These are phyloP conservation scores for Menidia beryllina DNA, from an alignment of 2,113 vertebrate species.

Conservation along the genomic window DNA sequence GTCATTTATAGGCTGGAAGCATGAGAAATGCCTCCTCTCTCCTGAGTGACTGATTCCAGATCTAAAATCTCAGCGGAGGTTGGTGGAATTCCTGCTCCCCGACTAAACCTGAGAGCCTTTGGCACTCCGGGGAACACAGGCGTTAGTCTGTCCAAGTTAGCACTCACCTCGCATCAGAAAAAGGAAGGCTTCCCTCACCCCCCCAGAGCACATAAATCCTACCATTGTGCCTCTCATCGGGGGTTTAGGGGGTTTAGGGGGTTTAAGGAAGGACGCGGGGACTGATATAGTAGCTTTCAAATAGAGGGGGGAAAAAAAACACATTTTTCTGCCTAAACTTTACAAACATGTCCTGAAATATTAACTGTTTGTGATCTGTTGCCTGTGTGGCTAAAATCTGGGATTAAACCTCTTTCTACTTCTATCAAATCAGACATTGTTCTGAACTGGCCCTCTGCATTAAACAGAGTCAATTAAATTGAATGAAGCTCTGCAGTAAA, in stretches of 20 bases:
- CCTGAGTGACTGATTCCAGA: conserved; percentile 1
- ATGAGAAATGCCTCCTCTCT: neutral
- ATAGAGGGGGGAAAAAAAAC: conserved; percentile 14
- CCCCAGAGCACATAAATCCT: conserved; percentile 62
- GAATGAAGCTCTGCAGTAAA: too few relatives aligned
- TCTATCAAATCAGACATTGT: too few relatives aligned
- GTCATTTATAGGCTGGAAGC: too few relatives aligned
- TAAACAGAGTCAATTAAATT: too few relatives aligned
- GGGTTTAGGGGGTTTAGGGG: conserved; percentile 46
- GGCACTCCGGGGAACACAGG: conserved; percentile 38
- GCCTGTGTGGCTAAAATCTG: too few relatives aligned
- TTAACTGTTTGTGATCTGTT: too few relatives aligned
- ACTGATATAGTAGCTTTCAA: conserved; percentile 11
- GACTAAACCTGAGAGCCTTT: conserved; percentile 27
- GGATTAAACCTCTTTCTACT: too few relatives aligned
- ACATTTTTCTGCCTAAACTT: neutral
- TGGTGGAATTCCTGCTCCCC: conserved; percentile 6
- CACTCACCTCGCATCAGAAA: conserved; percentile 45
- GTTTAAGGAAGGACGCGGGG: conserved; percentile 36
- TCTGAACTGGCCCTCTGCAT: too few relatives aligned
- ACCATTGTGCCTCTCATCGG: conserved; percentile 63
- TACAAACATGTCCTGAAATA: too few relatives aligned
- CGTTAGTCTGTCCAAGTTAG: conserved; percentile 64
- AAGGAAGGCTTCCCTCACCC: conserved; percentile 38
- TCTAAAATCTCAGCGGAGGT: conserved; percentile 11